phyloP scores from a whole-genome alignment of 2,113 vertebrate species.

The Electrona antarctica region DNA sequence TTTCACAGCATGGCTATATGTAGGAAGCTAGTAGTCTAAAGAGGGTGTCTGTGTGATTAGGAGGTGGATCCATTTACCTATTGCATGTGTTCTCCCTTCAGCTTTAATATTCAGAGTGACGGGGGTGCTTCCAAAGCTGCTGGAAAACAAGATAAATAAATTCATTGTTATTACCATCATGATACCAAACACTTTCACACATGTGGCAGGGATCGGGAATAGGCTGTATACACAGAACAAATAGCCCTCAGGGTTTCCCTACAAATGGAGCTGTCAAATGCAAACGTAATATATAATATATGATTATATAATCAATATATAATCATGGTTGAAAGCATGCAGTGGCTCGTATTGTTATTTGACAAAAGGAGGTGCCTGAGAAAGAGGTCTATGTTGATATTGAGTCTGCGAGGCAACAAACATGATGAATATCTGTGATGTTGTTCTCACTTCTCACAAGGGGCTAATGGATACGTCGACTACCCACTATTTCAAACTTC shows the following conservation, averaged over 20 bases:
- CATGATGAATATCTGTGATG: neutral
- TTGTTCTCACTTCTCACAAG: neutral
- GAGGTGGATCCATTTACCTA: neutral
- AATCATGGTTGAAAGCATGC: neutral
- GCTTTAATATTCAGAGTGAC: constrained; percentile 17
- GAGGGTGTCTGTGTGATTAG: no score
- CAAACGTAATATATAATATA: neutral
- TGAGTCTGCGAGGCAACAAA: neutral
- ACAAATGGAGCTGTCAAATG: neutral
- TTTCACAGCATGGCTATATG: no score
- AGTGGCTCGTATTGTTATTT: neutral
- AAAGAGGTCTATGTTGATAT: neutral
- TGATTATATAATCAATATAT: no score
- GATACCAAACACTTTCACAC: neutral
- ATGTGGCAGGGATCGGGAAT: neutral
- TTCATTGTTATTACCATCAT: neutral
- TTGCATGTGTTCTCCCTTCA: neutral
- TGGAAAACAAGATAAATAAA: neutral
- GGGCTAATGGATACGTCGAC: neutral
- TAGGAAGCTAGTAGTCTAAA: no score
- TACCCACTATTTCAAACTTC: no score
- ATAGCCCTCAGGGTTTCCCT: neutral
- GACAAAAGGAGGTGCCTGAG: neutral
- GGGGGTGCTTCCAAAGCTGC: neutral
- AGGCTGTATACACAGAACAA: neutral